Conservation (phyloP, 2,113 vertebrate genomes). For the Gnathonemus echidnorhynchus region DNA sequence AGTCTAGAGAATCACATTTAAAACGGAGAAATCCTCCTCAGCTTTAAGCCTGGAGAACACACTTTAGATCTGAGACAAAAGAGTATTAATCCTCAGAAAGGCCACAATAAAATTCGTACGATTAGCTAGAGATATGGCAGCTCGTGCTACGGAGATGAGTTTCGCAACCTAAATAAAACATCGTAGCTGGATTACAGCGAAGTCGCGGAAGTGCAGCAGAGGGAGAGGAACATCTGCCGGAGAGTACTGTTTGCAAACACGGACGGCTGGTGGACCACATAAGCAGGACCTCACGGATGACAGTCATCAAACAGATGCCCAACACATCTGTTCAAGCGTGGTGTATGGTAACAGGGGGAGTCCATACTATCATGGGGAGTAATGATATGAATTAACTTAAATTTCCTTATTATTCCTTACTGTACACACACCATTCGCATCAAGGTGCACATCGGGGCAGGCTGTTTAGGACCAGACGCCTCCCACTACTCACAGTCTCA, state of each 20-base stretch:
- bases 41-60: neutral
- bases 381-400: conserved; percentile 22
- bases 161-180: neutral
- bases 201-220: neutral
- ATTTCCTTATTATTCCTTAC: neutral
- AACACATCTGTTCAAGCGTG: neutral
- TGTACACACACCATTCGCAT: neutral
- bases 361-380: neutral
- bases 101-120: neutral
- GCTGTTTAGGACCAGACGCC: conserved; percentile 42
- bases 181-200: neutral
- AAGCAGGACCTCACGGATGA: neutral
- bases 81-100: neutral
- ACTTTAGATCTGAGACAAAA: neutral
- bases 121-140: neutral
- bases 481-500: conserved; percentile 30
- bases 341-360: neutral
- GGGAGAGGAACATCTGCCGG: neutral
- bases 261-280: neutral
- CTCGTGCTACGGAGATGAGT: neutral
- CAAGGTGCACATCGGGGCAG: conserved; percentile 46
- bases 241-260: neutral
- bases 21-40: neutral
- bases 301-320: neutral
- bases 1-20: neutral